Evolutionary conservation across 2,113 vertebrate genomes (phyloP).

Genomic region (Perca schrenkii): DNA sequence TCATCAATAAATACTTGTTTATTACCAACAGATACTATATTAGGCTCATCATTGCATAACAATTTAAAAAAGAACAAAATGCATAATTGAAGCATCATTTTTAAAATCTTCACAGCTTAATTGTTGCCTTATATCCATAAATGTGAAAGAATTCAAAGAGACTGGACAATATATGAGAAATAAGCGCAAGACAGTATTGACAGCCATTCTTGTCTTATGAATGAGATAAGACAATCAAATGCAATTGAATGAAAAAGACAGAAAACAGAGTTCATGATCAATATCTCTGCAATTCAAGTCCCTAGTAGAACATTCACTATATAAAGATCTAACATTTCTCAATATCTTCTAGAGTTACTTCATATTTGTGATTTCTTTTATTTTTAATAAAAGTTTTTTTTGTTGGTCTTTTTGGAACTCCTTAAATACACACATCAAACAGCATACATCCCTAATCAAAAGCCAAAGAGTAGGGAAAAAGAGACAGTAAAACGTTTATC

Average conservation of each 20-base stretch:
- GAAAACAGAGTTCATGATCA: background rate
- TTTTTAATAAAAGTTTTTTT: background rate
- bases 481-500: background rate
- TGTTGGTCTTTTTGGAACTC: background rate
- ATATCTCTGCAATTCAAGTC: background rate
- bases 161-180: background rate
- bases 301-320: background rate
- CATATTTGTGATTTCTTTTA: background rate
- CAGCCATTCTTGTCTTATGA: background rate
- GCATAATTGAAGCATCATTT: background rate
- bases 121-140: background rate
- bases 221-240: background rate
- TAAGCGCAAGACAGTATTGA: background rate
- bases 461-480: background rate
- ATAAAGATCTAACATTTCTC: background rate
- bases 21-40: background rate
- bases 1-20: background rate
- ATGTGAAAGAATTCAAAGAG: background rate
- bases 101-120: background rate
- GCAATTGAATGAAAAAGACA: background rate
- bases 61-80: background rate
- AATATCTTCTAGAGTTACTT: background rate
- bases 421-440: background rate
- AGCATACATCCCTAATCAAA: background rate
- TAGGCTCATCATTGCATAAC: background rate